Conservation (phyloP, 2,888 invertebrate genomes). For the Cheilosia variabilis region DNA sequence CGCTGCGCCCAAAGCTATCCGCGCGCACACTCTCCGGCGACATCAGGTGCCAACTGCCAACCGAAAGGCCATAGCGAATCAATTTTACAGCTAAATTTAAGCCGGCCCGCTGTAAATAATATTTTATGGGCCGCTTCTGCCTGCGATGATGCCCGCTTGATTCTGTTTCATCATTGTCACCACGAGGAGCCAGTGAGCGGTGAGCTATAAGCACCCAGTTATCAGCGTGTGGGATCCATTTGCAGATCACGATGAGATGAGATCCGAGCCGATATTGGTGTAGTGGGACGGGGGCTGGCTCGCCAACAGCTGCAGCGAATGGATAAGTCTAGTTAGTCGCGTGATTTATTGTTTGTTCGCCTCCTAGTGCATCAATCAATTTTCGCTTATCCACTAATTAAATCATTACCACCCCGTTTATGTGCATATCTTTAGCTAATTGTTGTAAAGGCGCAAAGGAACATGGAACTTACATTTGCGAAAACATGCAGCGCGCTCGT, state of each 20-base stretch:
- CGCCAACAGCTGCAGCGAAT: conserved; percentile 1
- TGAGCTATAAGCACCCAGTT: conserved; percentile 58
- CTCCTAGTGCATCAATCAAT: conserved; percentile 63
- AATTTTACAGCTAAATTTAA: conserved; percentile 65
- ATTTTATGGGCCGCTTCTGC: conserved; percentile 68
- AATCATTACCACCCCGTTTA: conserved; percentile 68
- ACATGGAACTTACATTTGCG: conserved; percentile 73
- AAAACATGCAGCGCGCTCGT: conserved; percentile 44
- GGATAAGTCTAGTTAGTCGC: conserved; percentile 47
- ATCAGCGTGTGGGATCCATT: conserved; percentile 68
- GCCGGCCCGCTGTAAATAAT: conserved; percentile 66
- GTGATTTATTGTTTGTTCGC: conserved; percentile 69
- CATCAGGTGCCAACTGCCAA: conserved; percentile 72
- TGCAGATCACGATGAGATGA: conserved; percentile 55
- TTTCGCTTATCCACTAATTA: conserved; percentile 73
- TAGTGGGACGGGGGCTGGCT: conserved; percentile 9
- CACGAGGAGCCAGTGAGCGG: conserved; percentile 41
- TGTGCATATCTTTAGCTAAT: conserved; percentile 69
- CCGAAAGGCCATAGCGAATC: conserved; percentile 70
- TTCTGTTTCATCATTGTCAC: conserved; percentile 70
- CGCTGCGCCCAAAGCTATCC: conserved; percentile 54
- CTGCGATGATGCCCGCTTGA: conserved; percentile 43
- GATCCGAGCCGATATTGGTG: neutral
- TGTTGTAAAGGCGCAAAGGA: conserved; percentile 52
- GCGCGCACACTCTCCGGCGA: conserved; percentile 27